Percentiles rank a stretch among this genome's conserved stretches.
Conservation (phyloP, 2,888 invertebrate species). For the Drosophila mulleri region DNA sequence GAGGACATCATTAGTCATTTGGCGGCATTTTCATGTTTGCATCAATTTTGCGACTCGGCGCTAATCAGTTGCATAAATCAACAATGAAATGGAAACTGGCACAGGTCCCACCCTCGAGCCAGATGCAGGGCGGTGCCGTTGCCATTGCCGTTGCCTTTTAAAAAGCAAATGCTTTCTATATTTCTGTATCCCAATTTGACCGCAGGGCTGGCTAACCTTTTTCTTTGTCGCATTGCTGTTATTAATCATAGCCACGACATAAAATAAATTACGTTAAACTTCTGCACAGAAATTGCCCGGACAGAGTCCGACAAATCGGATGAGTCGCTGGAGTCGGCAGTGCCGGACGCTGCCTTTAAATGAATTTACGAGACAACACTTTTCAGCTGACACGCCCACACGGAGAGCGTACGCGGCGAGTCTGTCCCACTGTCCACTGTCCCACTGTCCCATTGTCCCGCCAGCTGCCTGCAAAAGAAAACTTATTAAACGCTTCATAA, state of each 20-base stretch:
- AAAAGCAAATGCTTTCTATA: constrained; percentile 51
- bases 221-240: constrained; percentile 60
- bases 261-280: constrained; percentile 78
- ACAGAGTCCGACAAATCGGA: constrained; percentile 23
- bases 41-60: constrained; percentile 61
- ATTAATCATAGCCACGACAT: constrained; percentile 78
- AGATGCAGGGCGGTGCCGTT: constrained; percentile 28
- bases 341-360: constrained; percentile 58
- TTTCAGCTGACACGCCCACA: constrained; percentile 71
- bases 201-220: constrained; percentile 60
- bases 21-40: constrained; percentile 66
- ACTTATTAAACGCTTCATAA: constrained; percentile 83
- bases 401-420: constrained; percentile 27
- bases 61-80: constrained; percentile 81
- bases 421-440: constrained; percentile 20
- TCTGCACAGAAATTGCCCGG: constrained; percentile 59
- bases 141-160: constrained; percentile 46
- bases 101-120: not conserved
- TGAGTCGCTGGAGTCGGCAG: constrained; percentile 9
- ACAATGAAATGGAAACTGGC: constrained; percentile 48
- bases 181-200: constrained; percentile 56
- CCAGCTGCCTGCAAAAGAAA: constrained; percentile 64
- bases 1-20: constrained; percentile 73
- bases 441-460: constrained; percentile 25
- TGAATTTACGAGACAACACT: constrained; percentile 80